Evolutionary conservation across 2,888 invertebrate species (phyloP).

Genomic region (Cantharis rufa): DNA sequence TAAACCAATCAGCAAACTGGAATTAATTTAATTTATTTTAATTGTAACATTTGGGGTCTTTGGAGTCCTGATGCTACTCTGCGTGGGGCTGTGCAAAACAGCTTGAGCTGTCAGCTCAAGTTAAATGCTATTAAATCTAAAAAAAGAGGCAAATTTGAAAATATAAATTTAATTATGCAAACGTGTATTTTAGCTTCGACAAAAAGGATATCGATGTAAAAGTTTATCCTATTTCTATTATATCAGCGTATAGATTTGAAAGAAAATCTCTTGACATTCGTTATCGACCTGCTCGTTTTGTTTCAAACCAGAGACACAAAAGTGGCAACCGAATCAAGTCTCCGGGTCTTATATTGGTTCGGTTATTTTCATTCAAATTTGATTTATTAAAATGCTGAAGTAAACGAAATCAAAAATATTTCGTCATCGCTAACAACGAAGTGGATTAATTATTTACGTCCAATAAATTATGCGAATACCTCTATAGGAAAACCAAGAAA

Average conservation of each 20-base stretch:
- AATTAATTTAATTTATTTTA: too few relatives aligned
- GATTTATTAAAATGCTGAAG: neutral
- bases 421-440: neutral
- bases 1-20: too few relatives aligned
- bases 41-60: too few relatives aligned
- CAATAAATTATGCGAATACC: neutral
- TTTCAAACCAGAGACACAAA: constrained; percentile 19
- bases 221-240: neutral
- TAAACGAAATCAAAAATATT: neutral
- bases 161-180: neutral
- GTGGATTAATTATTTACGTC: neutral
- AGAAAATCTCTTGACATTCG: constrained; percentile 15
- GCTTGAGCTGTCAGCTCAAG: too few relatives aligned
- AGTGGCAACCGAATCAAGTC: constrained; percentile 20
- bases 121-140: neutral
- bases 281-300: constrained; percentile 23
- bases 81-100: too few relatives aligned
- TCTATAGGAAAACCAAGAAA: constrained; percentile 22
- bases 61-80: too few relatives aligned
- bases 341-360: constrained; percentile 3
- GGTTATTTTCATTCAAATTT: neutral
- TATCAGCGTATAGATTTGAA: constrained; percentile 6
- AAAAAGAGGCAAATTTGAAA: neutral
- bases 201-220: neutral
- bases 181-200: neutral